These are phyloP conservation scores for Drosophila longiperda DNA, from an alignment of 2,888 invertebrate genomes.

Conservation along the genomic window DNA sequence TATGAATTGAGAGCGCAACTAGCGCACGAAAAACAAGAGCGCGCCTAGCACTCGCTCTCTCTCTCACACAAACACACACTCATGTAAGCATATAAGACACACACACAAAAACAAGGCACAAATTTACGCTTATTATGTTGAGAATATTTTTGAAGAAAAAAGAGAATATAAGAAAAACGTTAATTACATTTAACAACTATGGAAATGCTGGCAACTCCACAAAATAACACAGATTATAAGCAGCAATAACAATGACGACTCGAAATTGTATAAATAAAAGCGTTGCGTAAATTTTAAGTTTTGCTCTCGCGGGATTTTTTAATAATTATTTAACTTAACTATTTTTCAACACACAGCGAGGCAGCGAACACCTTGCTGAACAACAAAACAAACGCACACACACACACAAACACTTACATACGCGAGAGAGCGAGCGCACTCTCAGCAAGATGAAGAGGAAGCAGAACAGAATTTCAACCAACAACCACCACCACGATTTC, in stretches of 20 bases:
- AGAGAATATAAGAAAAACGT: conserved; percentile 56
- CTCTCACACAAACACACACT: conserved; percentile 18
- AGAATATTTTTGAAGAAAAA: conserved; percentile 69
- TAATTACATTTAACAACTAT: conserved; percentile 57
- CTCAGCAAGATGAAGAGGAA: conserved; percentile 52
- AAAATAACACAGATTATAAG: conserved; percentile 4
- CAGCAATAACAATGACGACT: conserved; percentile 10
- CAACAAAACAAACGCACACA: conserved; percentile 53
- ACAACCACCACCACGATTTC: conserved; percentile 82
- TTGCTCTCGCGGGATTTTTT: conserved; percentile 45
- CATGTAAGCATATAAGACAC: conserved; percentile 22
- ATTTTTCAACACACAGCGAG: conserved; percentile 61
- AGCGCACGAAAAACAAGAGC: conserved; percentile 54
- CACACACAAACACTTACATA: conserved; percentile 31
- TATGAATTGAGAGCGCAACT: conserved; percentile 48
- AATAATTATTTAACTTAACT: conserved; percentile 71
- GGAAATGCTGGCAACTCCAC: conserved; percentile 14
- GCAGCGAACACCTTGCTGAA: conserved; percentile 56
- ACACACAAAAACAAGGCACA: conserved; percentile 37
- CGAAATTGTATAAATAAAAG: conserved; percentile 1
- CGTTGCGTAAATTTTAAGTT: conserved; percentile 40
- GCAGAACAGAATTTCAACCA: conserved; percentile 56
- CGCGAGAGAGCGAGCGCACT: conserved; percentile 39
- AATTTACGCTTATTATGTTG: conserved; percentile 79
- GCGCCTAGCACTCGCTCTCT: conserved; percentile 30